These are phyloP conservation scores for Meda fulgida DNA, from an alignment of 2,797 vertebrate species.

Conservation along the genomic window DNA sequence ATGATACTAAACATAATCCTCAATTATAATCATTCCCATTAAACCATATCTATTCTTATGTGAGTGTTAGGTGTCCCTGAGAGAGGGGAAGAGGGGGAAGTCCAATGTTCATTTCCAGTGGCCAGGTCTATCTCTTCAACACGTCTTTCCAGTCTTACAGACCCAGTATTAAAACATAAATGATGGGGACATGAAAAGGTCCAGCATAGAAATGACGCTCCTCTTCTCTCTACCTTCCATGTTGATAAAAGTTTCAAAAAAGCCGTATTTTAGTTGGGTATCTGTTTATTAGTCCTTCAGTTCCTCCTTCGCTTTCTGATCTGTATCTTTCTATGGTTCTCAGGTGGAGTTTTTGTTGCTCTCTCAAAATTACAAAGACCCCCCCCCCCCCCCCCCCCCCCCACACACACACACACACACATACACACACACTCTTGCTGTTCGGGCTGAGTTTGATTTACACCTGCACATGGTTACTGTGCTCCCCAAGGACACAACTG, in stretches of 20 bases:
- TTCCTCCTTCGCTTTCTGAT: not conserved
- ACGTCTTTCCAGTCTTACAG: no score
- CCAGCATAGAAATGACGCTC: not conserved
- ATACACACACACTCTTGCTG: constrained; percentile 14
- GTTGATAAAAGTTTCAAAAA: no score
- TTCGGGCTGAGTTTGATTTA: constrained; percentile 50
- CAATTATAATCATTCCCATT: no score
- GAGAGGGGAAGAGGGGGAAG: no score
- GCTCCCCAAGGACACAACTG: constrained; percentile 55
- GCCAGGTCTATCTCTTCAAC: no score
- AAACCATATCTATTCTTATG: no score
- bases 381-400: not conserved
- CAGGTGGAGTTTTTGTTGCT: constrained; percentile 31
- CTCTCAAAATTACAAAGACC: not conserved
- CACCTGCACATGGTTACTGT: constrained; percentile 53
- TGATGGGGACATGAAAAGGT: not conserved
- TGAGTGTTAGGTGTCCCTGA: no score
- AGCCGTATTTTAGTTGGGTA: not conserved
- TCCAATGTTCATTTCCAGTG: no score
- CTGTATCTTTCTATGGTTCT: not conserved
- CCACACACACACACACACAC: no score
- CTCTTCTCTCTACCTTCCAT: not conserved
- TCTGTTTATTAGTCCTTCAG: not conserved
- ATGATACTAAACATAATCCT: no score
- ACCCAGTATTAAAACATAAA: not conserved